Base-by-base conservation (phyloP, 2,888 invertebrate species). In the Blastobasis adustella region DNA sequence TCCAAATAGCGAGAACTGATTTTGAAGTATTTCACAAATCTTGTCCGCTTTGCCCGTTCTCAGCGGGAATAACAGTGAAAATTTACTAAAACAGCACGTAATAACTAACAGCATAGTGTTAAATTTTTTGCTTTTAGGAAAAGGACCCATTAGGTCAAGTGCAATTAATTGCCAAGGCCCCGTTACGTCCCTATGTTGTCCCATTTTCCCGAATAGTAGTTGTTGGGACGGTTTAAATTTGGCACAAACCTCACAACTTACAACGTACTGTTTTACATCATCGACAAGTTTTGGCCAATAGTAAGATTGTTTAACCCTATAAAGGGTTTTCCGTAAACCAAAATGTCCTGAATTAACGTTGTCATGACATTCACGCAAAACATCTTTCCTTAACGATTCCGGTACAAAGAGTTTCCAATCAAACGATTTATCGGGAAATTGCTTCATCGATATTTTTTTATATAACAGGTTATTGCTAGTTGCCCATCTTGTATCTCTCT, bases 111-210 rank as follows among this genome's bases (percentile, higher is more conserved):
- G 44, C 50, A 54, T 52, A 36, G 55, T 54, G 9, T 56, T 53
- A 3, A 52, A 43, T 4, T 39, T 37, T 38, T 49, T 53, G 9
- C 49, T 47, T 10, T 44, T 42, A 4, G 57, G 57, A 40, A 55
- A 58, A 0, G 57, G 57, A 4, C 55, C 55, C 51, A 58, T 54
- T n/a, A 57, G 43, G 38, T 57, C 57, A 49, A 47, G 37, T 6
- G 52, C 52, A 5, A 54, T 47, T 46, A 50, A 0, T n/a, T n/a
- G n/a, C n/a, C n/a, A n/a, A n/a, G n/a, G n/a, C n/a, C n/a, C n/a
- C n/a, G n/a, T n/a, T n/a, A 54, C 55, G 0, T 55, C 49, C 42
- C 43, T 47, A 9, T 56, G 55, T 4, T 37, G 37, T 0, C 56
- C 55, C 58, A 58, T 56, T 4, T 49, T 4, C 0, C 55, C 58